phyloP scores from a whole-genome alignment of 2,888 invertebrate species.

The Dyspetes luteomarginatus region DNA sequence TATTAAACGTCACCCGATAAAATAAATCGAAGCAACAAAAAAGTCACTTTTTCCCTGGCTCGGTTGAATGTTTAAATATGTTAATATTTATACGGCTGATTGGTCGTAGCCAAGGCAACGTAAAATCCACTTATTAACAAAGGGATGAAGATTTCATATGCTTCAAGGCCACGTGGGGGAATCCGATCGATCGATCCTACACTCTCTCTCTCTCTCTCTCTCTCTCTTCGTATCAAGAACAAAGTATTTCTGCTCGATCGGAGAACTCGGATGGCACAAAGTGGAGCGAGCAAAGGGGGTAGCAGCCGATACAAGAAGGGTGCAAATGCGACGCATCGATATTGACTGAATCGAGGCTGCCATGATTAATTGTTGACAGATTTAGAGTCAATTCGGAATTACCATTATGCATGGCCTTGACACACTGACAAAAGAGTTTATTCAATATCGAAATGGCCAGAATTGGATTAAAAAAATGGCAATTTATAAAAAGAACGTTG shows the following conservation, averaged over 20 bases:
- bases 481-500: too few relatives aligned
- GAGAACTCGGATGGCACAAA: conserved; percentile 28
- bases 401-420: too few relatives aligned
- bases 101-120: conserved; percentile 35
- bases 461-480: too few relatives aligned
- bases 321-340: not conserved
- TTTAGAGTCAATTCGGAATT: too few relatives aligned
- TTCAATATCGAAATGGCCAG: too few relatives aligned
- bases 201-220: too few relatives aligned
- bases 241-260: conserved; percentile 41
- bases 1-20: not conserved
- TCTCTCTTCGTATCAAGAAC: not conserved
- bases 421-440: too few relatives aligned
- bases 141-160: conserved; percentile 41
- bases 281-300: not conserved
- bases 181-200: conserved; percentile 37
- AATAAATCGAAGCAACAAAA: not conserved
- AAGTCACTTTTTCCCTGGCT: not conserved
- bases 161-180: conserved; percentile 40
- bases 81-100: conserved; percentile 36
- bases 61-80: not conserved
- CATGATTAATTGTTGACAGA: too few relatives aligned
- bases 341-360: not conserved
- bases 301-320: not conserved
- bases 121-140: conserved; percentile 25